These are phyloP conservation scores for Chrysaora quinquecirrha DNA, from an alignment of 30 jellyfish, hydroid and myxozoan genomes.

Conservation along the genomic window DNA sequence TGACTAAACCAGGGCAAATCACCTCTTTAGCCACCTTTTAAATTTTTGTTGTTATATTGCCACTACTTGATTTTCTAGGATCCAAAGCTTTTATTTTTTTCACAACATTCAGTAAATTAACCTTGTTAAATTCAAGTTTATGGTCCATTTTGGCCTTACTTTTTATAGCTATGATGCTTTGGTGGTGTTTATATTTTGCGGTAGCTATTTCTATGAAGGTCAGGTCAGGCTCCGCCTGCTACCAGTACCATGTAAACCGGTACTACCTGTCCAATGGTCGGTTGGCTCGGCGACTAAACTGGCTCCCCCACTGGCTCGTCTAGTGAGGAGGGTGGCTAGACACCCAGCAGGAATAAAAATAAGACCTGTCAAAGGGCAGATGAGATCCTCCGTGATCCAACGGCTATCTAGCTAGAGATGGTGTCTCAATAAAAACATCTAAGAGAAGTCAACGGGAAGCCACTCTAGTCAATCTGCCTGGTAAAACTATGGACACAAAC, in stretches of 20 bases:
- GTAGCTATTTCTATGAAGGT: too few species aligned
- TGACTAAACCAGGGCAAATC: too few species aligned
- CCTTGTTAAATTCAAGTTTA: too few species aligned
- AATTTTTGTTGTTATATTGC: too few species aligned
- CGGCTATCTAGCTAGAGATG: slow-evolving; percentile 58
- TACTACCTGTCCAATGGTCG: slow-evolving; percentile 29
- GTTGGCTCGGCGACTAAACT: slow-evolving; percentile 43
- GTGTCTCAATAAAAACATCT: slow-evolving; percentile 43
- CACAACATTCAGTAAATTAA: too few species aligned
- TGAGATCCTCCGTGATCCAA: slow-evolving; percentile 44
- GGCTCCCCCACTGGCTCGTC: slow-evolving; percentile 7
- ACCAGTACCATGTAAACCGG: slow-evolving; percentile 7
- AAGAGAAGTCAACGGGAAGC: slow-evolving; percentile 53
- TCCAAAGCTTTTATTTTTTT: too few species aligned
- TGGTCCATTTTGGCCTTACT: too few species aligned
- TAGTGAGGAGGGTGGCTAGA: slow-evolving; percentile 39
- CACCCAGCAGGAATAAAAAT: slow-evolving; percentile 64
- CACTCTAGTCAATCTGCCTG: slow-evolving; percentile 43
- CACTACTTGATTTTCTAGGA: too few species aligned
- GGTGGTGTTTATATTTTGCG: too few species aligned
- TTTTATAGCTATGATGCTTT: too few species aligned
- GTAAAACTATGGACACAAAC: slow-evolving; percentile 45
- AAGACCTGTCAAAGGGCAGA: slow-evolving; percentile 71
- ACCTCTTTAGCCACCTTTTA: too few species aligned
- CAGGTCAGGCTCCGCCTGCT: slow-evolving; percentile 17